Base-by-base conservation (phyloP, 2,888 invertebrate genomes). In the Trachelus iudaicus region DNA sequence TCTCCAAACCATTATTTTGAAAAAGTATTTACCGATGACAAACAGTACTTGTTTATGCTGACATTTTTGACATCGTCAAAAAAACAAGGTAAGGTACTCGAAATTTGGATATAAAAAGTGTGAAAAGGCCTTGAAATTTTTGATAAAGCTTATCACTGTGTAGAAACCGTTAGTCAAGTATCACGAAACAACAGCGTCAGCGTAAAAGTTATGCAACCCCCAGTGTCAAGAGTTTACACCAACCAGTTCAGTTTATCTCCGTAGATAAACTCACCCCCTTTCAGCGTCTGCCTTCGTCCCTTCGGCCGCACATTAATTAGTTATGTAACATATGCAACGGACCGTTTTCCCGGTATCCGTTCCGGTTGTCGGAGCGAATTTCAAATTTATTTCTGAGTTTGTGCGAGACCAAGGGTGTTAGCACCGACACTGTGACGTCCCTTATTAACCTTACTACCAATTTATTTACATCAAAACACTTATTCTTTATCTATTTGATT, bases 241-340 rank as follows among this genome's bases (percentile, higher is more conserved):
- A 56, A 23, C 40, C 40, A 56, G 40, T 56, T 56, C 23, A 56
- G 40, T 56, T 56, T 56, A 56, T 56, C 23, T 56, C 40, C 40
- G 40, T 56, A 56, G 40, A 56, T 56, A 56, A 33, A 33, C 71
- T 34, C 71, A 30, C 31, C 31, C 71, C 71, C 71, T 34, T 71
- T 71, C 71, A 31, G 31, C 71, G 71, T 71, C 71, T 71, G 71
- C 71, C 9, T 34, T 15, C 71, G 33, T 71, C 71, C 71, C 71
- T 71, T 71, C 71, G 30, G 31, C 33, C 71, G 31, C 31, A 33
- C 71, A 33, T 77, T 77, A 56, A 77, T 77, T 77, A 77, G 68
- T 75, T 77, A 77, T 74, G 77, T 74, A 74, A 77, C 77, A 74
- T 69, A 75, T 75, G 77, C 77, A 77, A 34, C 74, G 74, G 34